These are phyloP conservation scores for Odobenus rosmarus DNA, from an alignment of 2,113 vertebrate genomes.

Conservation along the genomic window DNA sequence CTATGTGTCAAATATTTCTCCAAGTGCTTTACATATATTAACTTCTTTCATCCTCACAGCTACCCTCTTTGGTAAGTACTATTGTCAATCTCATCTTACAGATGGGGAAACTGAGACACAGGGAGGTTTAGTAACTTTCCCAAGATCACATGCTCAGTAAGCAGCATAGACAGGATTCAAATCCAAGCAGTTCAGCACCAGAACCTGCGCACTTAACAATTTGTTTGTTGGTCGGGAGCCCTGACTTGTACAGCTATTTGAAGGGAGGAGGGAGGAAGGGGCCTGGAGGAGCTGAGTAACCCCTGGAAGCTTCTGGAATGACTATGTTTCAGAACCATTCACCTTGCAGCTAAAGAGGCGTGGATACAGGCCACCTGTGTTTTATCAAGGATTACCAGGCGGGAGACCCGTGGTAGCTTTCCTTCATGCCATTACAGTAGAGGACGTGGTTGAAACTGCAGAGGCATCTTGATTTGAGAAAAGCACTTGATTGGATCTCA, in stretches of 20 bases:
- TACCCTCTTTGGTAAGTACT: neutral
- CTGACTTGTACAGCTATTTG: neutral
- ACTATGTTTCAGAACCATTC: neutral
- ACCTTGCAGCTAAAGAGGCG: neutral
- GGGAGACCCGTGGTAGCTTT: neutral
- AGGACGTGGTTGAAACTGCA: neutral
- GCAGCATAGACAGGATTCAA: neutral
- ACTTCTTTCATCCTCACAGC: neutral
- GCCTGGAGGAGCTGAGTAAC: neutral
- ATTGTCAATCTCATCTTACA: neutral
- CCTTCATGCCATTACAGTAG: neutral
- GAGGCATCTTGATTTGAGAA: conserved; percentile 68
- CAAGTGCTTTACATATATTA: neutral
- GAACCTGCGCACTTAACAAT: neutral
- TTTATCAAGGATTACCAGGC: neutral
- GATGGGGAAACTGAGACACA: neutral
- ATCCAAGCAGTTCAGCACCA: neutral
- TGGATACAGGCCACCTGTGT: neutral
- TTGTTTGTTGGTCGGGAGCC: neutral
- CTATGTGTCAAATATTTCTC: neutral
- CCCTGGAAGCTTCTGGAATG: neutral
- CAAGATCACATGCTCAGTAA: neutral
- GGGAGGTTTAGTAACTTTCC: neutral
- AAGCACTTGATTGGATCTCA: conserved; percentile 80
- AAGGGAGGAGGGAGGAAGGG: neutral